These are phyloP conservation scores for Cassiopea xamachana DNA, from an alignment of 30 jellyfish, hydroid and myxozoan genomes.

Conservation along the genomic window DNA sequence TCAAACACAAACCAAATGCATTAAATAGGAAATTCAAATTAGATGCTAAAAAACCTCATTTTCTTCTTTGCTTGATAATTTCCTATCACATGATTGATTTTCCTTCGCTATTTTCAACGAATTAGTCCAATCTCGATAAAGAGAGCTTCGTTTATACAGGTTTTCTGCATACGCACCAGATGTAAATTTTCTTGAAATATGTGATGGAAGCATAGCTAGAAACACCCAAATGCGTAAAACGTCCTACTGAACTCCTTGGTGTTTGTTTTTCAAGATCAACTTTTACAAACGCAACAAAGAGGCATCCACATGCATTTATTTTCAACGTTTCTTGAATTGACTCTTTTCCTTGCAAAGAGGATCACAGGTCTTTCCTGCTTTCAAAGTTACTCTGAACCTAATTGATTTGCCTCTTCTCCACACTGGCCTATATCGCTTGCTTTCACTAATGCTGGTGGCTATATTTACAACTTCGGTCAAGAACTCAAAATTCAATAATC, in stretches of 20 bases:
- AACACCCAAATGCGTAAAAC: not conserved
- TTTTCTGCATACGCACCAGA: slow-evolving; percentile 62
- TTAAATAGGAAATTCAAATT: too few species aligned
- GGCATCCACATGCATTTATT: not conserved
- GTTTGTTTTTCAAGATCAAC: not conserved
- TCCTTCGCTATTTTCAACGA: slow-evolving; percentile 7
- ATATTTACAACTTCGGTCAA: not conserved
- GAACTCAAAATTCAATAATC: not conserved
- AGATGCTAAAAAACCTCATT: not conserved
- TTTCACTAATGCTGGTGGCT: slow-evolving; percentile 23
- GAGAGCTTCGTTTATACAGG: slow-evolving; percentile 65
- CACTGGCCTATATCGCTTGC: slow-evolving; percentile 18
- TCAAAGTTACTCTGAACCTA: not conserved
- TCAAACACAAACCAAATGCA: too few species aligned
- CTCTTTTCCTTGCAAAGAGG: not conserved
- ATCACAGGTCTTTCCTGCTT: not conserved
- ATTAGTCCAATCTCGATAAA: slow-evolving; percentile 65
- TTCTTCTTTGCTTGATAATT: not conserved
- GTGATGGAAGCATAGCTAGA: slow-evolving; percentile 11
- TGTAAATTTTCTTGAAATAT: not conserved
- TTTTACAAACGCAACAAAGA: not conserved
- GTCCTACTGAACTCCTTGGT: not conserved
- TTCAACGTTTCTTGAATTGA: not conserved
- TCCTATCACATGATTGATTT: not conserved
- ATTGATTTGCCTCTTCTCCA: not conserved